Percentiles rank a stretch among this genome's conserved stretches.
Conservation (phyloP, 2,113 vertebrate species). For the Mixornis gularis region DNA sequence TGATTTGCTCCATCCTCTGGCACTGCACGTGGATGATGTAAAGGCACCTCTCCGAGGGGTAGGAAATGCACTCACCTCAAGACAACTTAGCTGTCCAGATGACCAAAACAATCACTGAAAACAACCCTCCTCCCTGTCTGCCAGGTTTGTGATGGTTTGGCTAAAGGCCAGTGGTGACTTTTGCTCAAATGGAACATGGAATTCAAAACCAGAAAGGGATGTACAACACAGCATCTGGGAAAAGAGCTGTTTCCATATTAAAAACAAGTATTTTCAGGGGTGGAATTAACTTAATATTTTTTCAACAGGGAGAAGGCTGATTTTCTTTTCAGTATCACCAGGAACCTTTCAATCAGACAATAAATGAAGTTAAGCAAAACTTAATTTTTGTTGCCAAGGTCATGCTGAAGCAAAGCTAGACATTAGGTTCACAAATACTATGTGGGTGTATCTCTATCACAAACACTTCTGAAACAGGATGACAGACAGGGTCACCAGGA, state of each 20-base stretch:
- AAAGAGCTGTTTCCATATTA: background rate
- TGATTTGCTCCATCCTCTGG: background rate
- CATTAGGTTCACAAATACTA: background rate
- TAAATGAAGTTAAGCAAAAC: background rate
- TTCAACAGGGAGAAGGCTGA: background rate
- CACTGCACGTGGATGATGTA: accelerated
- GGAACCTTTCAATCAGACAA: background rate
- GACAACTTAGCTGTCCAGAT: background rate
- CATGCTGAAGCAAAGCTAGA: background rate
- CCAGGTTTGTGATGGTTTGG: background rate
- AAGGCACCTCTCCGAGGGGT: background rate
- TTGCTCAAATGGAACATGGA: background rate
- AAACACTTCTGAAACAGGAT: background rate
- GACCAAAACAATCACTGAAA: accelerated
- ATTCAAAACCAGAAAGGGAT: background rate
- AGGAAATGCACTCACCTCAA: background rate
- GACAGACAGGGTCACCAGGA: background rate
- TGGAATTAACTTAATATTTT: background rate
- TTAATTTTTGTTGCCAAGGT: background rate
- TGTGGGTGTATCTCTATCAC: accelerated
- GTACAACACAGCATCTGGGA: background rate
- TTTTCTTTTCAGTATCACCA: background rate
- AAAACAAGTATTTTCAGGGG: background rate
- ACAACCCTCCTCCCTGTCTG: background rate
- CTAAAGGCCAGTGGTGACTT: background rate